These are phyloP conservation scores for Isotomurus palustris DNA, from an alignment of 2,888 invertebrate species.

Conservation along the genomic window DNA sequence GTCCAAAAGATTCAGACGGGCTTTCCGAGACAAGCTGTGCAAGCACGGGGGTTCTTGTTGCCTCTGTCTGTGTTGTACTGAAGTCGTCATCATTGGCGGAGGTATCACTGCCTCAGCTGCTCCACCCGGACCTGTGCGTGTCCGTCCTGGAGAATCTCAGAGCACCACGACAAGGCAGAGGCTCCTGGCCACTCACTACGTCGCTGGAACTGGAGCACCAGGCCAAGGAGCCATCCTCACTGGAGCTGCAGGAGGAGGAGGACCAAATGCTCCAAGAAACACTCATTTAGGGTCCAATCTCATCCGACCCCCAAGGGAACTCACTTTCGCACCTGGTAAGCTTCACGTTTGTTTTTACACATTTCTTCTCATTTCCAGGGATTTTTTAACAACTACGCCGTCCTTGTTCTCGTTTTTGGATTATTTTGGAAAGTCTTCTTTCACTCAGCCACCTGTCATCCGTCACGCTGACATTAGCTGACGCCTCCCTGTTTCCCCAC, in stretches of 20 bases:
- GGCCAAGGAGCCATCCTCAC: not conserved
- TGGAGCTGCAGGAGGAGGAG: conserved; percentile 7
- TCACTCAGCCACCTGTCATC: too few relatives aligned
- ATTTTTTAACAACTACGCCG: too few relatives aligned
- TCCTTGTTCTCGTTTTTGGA: too few relatives aligned
- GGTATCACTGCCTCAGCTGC: conserved; percentile 28
- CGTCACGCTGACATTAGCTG: too few relatives aligned
- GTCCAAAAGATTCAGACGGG: conserved; percentile 42
- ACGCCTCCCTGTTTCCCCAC: too few relatives aligned
- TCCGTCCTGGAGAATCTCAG: conserved; percentile 40
- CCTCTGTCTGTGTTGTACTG: conserved; percentile 41
- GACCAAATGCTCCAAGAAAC: conserved; percentile 23
- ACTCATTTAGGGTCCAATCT: conserved; percentile 5
- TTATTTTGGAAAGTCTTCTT: too few relatives aligned
- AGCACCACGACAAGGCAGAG: conserved; percentile 32
- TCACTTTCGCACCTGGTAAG: conserved; percentile 10
- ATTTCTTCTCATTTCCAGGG: not conserved
- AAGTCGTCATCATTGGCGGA: conserved; percentile 36
- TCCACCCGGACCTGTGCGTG: conserved; percentile 22
- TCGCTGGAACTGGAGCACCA: conserved; percentile 20
- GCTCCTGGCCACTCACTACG: conserved; percentile 25
- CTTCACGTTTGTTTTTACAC: not conserved
- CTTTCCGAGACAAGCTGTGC: conserved; percentile 44
- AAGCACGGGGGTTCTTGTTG: conserved; percentile 32
- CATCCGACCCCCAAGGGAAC: conserved; percentile 11